Evolutionary conservation across 37 sponge, comb jelly and placozoan genomes (phyloP).

Genomic region (Oscarella lobularis): DNA sequence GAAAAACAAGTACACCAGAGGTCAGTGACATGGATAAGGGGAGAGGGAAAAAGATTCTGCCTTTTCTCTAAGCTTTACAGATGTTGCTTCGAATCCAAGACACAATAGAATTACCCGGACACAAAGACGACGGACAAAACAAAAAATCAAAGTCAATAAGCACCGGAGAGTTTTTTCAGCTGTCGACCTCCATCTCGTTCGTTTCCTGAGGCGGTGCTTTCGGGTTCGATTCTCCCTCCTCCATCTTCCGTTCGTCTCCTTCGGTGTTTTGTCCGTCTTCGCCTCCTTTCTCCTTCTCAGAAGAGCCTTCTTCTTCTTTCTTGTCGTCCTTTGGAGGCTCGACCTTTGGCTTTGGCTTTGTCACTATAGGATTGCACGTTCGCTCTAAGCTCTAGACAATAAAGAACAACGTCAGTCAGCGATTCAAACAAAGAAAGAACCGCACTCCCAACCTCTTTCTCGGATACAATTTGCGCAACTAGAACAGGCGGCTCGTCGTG

Average conservation of each 20-base stretch:
- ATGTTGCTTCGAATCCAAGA: too few species aligned
- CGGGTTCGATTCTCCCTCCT: background rate
- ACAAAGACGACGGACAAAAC: too few species aligned
- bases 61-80: too few species aligned
- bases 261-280: conserved; percentile 7
- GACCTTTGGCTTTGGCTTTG: conserved; percentile 91
- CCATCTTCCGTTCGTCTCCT: background rate
- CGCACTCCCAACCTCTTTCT: conserved; percentile 40
- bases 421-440: conserved; percentile 8
- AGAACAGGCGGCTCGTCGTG: conserved; percentile 35
- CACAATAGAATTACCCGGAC: too few species aligned
- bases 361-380: conserved; percentile 69
- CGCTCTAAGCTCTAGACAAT: conserved; percentile 38
- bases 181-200: background rate
- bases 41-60: too few species aligned
- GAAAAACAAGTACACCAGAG: too few species aligned
- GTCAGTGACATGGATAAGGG: too few species aligned
- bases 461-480: conserved; percentile 42
- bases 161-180: too few species aligned
- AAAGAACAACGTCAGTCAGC: conserved; percentile 4
- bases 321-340: conserved; percentile 75
- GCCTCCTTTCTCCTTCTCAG: conserved; percentile 4
- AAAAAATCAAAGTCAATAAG: too few species aligned
- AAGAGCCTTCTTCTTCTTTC: background rate
- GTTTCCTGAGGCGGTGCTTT: background rate